Evolutionary conservation across 2,888 invertebrate genomes (phyloP), one percentile per base, ranked within the genome.

Genomic region (Embidobia sp.): DNA sequence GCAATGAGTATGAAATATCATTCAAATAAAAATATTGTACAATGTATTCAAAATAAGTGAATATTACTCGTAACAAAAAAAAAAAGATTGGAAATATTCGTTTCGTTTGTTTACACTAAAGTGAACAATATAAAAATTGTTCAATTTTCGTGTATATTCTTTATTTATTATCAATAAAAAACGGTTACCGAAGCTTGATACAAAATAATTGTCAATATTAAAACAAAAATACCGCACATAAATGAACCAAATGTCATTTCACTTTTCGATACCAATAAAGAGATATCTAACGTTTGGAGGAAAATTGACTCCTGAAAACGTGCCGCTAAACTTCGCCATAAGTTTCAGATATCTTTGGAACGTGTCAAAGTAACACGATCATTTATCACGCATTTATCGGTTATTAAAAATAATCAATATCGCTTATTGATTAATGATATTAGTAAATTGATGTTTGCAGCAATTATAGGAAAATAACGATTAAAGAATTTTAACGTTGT

Each of bases 271-370:
- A 26, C n/a, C 26, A 26, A 40, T 40, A 40, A 40, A 55, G 16
- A 55, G 55, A 40, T 40, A 16, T 27, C 27, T 40, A 40, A 40
- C 40, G 55, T 0, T 18, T 22, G 18, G 11, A 11, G n/a, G 16
- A 31, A 40, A 55, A 55, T 55, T 55, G 40, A 55, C 27, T 55
- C 18, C 10, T 7, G 40, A 29, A 55, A 40, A 55, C 40, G 55
- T 33, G 27, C 27, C 16, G 40, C 18, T 4, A 29, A 55, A 55
- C 55, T 55, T 40, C 10, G 40, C 55, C 55, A 18, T 18, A 27
- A 29, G 27, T 40, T 37, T 27, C 40, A 11, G 11, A 26, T 55
- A 55, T 57, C 42, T 59, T 33, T 11, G 10, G 15, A 5, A 46
- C 46, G 33, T 59, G 31, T 40, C 59, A 16, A 22, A 33, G n/a